These are phyloP conservation scores for Delichon dasypus DNA, from an alignment of 2,797 vertebrate genomes.

Conservation along the genomic window DNA sequence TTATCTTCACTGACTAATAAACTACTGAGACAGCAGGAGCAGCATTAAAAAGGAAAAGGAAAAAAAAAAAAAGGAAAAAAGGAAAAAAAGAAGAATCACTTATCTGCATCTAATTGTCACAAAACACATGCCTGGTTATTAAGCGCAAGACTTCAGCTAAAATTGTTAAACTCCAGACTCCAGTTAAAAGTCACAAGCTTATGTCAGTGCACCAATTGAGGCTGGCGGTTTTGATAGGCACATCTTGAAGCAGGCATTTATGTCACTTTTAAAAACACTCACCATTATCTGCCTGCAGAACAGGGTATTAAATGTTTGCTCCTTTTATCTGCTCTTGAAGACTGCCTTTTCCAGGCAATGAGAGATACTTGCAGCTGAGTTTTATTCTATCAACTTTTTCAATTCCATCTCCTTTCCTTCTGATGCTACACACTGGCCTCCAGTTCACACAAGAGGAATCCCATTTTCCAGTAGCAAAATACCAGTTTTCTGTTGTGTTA, in stretches of 20 bases:
- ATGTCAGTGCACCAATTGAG: neutral
- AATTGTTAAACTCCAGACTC: neutral
- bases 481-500: neutral
- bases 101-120: neutral
- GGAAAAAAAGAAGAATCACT: neutral
- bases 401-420: neutral
- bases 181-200: neutral
- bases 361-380: neutral
- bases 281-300: neutral
- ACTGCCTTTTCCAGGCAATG: neutral
- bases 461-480: neutral
- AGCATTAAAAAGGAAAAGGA: neutral
- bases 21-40: neutral
- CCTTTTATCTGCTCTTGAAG: neutral
- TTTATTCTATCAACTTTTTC: neutral
- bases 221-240: neutral
- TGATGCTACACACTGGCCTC: neutral
- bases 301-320: neutral
- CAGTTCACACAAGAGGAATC: neutral
- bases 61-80: neutral
- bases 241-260: neutral
- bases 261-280: neutral
- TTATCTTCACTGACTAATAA: neutral
- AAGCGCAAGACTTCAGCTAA: neutral
- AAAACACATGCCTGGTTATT: neutral